phyloP scores from a whole-genome alignment of 1,140 invertebrate species.

The Pachypeltis micranthus region DNA sequence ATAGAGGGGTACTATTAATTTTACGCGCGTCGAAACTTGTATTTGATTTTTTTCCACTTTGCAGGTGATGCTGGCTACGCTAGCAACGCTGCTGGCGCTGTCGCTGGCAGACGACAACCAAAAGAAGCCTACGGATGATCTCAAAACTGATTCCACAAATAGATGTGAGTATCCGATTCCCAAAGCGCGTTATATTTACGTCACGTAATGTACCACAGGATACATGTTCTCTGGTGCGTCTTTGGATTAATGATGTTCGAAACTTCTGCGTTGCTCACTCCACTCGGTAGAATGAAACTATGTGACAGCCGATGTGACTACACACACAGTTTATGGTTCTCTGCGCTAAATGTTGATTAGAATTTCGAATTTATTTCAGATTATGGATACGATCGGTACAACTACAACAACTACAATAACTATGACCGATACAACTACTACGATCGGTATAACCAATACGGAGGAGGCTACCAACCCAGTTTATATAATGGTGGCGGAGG shows the following conservation, averaged over 20 bases:
- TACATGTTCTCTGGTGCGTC: too few relatives aligned
- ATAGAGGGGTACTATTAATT: too few relatives aligned
- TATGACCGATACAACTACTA: neutral
- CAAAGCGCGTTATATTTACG: too few relatives aligned
- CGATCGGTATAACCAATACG: neutral
- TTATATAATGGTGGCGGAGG: too few relatives aligned
- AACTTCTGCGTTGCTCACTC: too few relatives aligned
- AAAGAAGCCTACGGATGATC: slow-evolving; percentile 1
- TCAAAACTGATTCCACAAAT: neutral
- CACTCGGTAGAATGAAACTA: too few relatives aligned
- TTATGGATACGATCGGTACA: neutral
- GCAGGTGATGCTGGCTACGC: slow-evolving; percentile 6
- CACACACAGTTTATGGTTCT: too few relatives aligned
- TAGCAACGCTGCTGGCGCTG: neutral
- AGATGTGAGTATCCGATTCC: slow-evolving; percentile 5
- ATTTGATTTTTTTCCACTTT: neutral
- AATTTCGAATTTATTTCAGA: neutral
- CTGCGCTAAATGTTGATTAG: too few relatives aligned
- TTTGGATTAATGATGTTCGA: too few relatives aligned
- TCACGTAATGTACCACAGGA: too few relatives aligned
- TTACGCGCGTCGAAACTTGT: too few relatives aligned
- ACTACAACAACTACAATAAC: neutral
- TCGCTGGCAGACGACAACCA: slow-evolving; percentile 2
- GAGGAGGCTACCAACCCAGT: neutral
- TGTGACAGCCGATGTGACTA: too few relatives aligned